Percentiles rank a stretch among this genome's conserved stretches.
phyloP scores from a whole-genome alignment of 1,140 invertebrate species.

The Samia ricini region DNA sequence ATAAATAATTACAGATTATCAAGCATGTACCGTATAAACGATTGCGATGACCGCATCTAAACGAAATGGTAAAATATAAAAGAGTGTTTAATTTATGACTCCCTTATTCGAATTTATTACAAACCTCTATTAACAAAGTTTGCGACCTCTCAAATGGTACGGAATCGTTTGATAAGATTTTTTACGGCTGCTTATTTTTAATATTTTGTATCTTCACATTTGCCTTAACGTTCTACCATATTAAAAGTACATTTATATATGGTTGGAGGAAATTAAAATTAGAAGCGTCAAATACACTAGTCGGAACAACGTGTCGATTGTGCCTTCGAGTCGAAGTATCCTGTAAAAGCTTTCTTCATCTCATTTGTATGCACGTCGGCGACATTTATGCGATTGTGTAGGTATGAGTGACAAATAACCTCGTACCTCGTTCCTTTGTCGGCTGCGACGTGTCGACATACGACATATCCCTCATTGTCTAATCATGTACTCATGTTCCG shows the following conservation, averaged over 20 bases:
- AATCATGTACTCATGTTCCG: constrained; percentile 24
- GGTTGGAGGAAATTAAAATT: constrained; percentile 1
- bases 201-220: constrained; percentile 7
- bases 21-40: constrained; percentile 16
- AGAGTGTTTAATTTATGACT: constrained; percentile 48
- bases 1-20: constrained; percentile 20
- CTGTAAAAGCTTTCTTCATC: constrained; percentile 25
- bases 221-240: not conserved
- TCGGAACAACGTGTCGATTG: constrained; percentile 6
- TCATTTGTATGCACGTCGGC: constrained; percentile 31
- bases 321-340: constrained; percentile 16
- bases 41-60: constrained; percentile 32
- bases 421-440: constrained; percentile 31
- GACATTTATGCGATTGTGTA: constrained; percentile 25
- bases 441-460: constrained; percentile 19
- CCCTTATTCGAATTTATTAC: constrained; percentile 48
- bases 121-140: constrained; percentile 12
- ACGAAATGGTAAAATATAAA: constrained; percentile 49
- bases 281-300: not conserved
- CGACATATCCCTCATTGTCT: constrained; percentile 27
- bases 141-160: constrained; percentile 41
- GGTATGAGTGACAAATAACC: constrained; percentile 33
- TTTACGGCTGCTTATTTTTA: constrained; percentile 31
- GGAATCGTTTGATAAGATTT: constrained; percentile 19
- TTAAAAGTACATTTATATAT: not conserved